These are phyloP conservation scores for Pardosa pseudoannulata DNA, from an alignment of 2,888 invertebrate species.

Conservation along the genomic window DNA sequence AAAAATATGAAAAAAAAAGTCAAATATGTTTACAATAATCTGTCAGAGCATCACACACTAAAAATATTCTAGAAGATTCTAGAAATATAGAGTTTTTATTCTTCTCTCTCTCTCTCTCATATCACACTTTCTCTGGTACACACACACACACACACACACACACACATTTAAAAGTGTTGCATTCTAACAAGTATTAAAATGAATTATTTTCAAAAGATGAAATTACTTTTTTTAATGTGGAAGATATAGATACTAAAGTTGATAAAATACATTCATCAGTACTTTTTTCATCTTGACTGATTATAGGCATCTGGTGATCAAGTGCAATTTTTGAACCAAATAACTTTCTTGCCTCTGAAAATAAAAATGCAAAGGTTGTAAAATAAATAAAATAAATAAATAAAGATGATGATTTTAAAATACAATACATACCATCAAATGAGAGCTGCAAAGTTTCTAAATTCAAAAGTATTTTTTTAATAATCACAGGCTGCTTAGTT, in stretches of 20 bases:
- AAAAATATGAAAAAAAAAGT: no score
- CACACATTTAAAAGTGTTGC: no score
- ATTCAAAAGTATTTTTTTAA: slow-evolving; percentile 75
- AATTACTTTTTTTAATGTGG: slow-evolving; percentile 77
- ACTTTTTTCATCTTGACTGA: slow-evolving; percentile 78
- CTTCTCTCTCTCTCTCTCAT: no score
- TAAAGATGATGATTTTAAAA: not conserved
- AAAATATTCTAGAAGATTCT: no score
- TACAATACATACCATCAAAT: slow-evolving; percentile 77
- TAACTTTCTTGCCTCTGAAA: slow-evolving; percentile 78
- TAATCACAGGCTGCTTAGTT: slow-evolving; percentile 75
- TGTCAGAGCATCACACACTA: no score
- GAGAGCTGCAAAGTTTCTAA: slow-evolving; percentile 76
- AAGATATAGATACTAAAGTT: slow-evolving; percentile 78
- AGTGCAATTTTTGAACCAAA: slow-evolving; percentile 78
- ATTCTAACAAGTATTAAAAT: no score
- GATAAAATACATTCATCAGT: slow-evolving; percentile 79
- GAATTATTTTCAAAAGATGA: not conserved
- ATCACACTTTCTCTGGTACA: no score
- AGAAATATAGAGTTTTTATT: no score
- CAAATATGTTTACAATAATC: no score
- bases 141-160: no score
- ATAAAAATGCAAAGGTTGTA: slow-evolving; percentile 35
- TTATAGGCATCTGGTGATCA: slow-evolving; percentile 79
- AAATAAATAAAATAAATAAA: not conserved